These are phyloP conservation scores for Geophilus truncorum DNA, from an alignment of 2,888 invertebrate species.

Conservation along the genomic window DNA sequence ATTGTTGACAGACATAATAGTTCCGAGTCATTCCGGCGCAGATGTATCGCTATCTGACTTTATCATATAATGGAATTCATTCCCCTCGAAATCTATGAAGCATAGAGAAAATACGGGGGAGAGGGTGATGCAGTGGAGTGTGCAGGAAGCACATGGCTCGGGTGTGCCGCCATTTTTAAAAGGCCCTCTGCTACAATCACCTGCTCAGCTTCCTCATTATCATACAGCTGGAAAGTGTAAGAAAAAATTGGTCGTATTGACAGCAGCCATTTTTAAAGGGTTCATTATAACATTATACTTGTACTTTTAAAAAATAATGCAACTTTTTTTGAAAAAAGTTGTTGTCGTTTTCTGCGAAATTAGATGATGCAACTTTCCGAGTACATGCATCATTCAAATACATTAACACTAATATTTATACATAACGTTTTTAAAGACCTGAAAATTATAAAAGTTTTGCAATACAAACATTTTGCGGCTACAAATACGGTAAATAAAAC, in stretches of 20 bases:
- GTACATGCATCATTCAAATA: too few relatives aligned
- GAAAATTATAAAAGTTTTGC: too few relatives aligned
- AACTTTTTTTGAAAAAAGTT: background rate
- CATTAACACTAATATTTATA: too few relatives aligned
- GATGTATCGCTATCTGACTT: constrained; percentile 10
- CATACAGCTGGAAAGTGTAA: constrained; percentile 14
- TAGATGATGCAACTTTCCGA: background rate
- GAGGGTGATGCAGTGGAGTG: background rate
- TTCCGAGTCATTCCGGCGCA: background rate
- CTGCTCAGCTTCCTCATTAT: constrained; percentile 28
- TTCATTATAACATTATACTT: background rate
- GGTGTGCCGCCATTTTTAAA: constrained; percentile 32
- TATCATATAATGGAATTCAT: constrained; percentile 16
- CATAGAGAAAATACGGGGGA: background rate
- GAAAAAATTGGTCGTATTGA: background rate
- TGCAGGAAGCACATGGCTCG: constrained; percentile 28
- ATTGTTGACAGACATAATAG: background rate
- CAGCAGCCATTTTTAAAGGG: constrained; percentile 31
- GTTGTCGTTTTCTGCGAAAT: background rate
- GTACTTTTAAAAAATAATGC: background rate
- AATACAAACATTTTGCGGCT: too few relatives aligned
- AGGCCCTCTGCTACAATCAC: constrained; percentile 4
- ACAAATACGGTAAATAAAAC: too few relatives aligned
- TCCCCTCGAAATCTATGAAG: constrained; percentile 16
- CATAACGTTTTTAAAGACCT: too few relatives aligned